Percentiles rank a stretch among this genome's conserved stretches.
phyloP scores from a whole-genome alignment of 2,888 invertebrate species.

The Cheilosia pagana region DNA sequence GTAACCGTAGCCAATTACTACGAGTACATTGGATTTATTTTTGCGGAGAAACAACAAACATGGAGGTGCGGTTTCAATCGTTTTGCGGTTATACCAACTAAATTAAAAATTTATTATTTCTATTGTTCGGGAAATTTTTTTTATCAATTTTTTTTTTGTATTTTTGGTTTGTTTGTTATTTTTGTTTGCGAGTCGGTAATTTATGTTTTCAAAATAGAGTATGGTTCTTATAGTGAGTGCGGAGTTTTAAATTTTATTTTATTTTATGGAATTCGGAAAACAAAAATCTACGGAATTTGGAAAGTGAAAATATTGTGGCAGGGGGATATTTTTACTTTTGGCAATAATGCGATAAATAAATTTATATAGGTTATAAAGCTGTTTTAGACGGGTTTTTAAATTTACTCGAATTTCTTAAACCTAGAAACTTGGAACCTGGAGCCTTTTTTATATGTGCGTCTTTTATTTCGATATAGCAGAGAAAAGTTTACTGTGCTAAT shows the following conservation, averaged over 20 bases:
- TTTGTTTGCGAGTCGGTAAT: not conserved
- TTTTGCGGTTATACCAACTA: conserved; percentile 52
- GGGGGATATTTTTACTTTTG: not conserved
- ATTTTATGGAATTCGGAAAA: conserved; percentile 5
- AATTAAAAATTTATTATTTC: conserved; percentile 56
- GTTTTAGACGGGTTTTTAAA: no score
- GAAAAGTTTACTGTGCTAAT: no score
- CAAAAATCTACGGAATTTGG: not conserved
- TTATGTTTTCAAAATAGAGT: conserved; percentile 36
- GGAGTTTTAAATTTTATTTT: not conserved
- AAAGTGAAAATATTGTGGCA: not conserved
- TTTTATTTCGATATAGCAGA: no score
- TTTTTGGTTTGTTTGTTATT: conserved; percentile 16
- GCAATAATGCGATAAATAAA: no score
- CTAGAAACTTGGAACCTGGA: no score
- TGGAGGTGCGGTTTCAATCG: conserved; percentile 53
- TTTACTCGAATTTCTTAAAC: no score
- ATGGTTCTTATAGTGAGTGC: conserved; percentile 12
- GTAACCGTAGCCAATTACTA: conserved; percentile 55
- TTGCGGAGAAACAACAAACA: conserved; percentile 46
- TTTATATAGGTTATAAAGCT: no score
- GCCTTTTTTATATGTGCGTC: no score
- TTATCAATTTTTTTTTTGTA: not conserved
- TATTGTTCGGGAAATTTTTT: conserved; percentile 11
- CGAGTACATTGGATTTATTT: conserved; percentile 51